Evolutionary conservation across 2,888 invertebrate genomes (phyloP), one percentile per base, ranked within the genome.

Genomic region (Protodeltote pygarga): DNA sequence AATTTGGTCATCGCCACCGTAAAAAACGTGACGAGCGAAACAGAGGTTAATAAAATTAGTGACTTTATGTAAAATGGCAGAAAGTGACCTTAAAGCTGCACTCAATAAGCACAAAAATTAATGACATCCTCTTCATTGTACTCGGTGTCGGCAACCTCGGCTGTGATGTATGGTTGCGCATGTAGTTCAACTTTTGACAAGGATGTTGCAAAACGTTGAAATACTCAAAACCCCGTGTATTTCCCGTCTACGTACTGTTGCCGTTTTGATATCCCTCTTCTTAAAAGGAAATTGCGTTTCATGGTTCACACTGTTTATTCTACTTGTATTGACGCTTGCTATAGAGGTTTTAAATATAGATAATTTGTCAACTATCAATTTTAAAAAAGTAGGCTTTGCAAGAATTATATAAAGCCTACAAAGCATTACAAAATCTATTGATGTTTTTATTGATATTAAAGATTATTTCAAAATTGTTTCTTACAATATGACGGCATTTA

Each of bases 121-220:
- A 70, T 69, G 45, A 66, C 53, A 63, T 68, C 67, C 67, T 63
- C 45, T 44, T 31, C 28, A 54, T 68, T 68, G 70, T 68, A 31
- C 23, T 9, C 27, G 20, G 25, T 57, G 45, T 38, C 10, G 24
- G 13, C 53, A 57, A 52, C 60, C 70, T 57, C 57, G 53, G 25
- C 19, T 15, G 45, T 37, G 48, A 39, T 27, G 47, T 47, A 34
- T 34, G 42, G 49, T 49, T 49, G 41, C 47, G 38, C 47, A 58
- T 40, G 28, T 44, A 27, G 17, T 44, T 50, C 46, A 40, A 50
- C 63, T 66, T 65, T 63, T 55, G 55, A 49, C 48, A 44, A 47
- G 34, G 37, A 37, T 31, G 39, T 65, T 67, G 52, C 58, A 34
- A 53, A 69, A 65, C 25, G 19, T 17, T 48, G 34, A 38, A 62